These are phyloP conservation scores for Heterodera filipjevi DNA, from an alignment of 2,888 invertebrate genomes.

Conservation along the genomic window DNA sequence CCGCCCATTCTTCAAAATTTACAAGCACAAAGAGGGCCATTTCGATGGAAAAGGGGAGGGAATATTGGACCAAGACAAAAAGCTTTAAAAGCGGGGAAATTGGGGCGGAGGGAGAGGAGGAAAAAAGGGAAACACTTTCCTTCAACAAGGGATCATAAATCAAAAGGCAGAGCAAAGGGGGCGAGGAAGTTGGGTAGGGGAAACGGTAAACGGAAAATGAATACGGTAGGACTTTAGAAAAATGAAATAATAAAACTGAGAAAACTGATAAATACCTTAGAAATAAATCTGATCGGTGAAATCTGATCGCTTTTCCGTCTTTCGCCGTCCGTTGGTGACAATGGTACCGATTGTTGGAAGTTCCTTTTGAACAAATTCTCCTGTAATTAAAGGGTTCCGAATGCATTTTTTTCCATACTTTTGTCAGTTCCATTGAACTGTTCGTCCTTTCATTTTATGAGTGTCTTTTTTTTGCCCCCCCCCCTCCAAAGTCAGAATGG, in stretches of 20 bases:
- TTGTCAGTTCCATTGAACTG: not conserved
- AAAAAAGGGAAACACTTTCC: not conserved
- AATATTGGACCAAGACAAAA: not conserved
- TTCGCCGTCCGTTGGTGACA: too few species aligned
- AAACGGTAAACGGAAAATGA: not conserved
- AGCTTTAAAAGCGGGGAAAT: not conserved
- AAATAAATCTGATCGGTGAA: too few species aligned
- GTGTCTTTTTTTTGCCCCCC: too few species aligned
- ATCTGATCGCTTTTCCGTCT: too few species aligned
- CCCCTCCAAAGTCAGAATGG: not conserved
- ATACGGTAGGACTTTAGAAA: not conserved
- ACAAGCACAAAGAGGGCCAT: not conserved
- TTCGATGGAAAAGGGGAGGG: too few species aligned
- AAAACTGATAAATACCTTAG: too few species aligned
- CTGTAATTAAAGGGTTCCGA: not conserved
- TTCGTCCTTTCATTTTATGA: not conserved
- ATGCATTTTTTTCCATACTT: not conserved
- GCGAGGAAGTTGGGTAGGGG: not conserved
- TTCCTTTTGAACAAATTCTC: not conserved
- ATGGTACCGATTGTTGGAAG: too few species aligned
- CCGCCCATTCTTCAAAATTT: not conserved
- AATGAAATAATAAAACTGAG: not conserved
- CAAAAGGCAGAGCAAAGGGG: not conserved
- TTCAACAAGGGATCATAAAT: not conserved
- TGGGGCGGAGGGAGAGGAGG: not conserved